Evolutionary conservation across 2,797 vertebrate species (phyloP).

Genomic region (Arnoldichthys spilopterus): DNA sequence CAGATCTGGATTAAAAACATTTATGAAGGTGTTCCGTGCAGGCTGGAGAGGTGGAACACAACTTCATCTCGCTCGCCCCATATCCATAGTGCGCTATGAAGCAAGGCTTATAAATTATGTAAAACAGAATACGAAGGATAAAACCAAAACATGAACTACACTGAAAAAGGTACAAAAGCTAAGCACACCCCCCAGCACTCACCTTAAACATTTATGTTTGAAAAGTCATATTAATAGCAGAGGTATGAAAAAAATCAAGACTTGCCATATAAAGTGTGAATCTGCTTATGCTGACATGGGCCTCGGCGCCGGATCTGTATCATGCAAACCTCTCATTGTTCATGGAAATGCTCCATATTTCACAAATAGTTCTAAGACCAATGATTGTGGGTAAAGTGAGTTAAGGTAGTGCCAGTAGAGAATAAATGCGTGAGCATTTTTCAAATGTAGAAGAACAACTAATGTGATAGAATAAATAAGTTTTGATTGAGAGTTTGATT

Average conservation of each 20-base stretch:
- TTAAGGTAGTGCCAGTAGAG: not conserved
- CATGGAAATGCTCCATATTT: not conserved
- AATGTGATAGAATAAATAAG: not conserved
- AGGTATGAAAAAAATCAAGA: not conserved
- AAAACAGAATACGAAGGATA: not conserved
- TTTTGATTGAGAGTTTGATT: not conserved
- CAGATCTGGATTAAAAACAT: constrained; percentile 39
- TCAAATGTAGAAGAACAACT: not conserved
- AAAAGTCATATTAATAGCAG: not conserved
- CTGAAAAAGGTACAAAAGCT: not conserved
- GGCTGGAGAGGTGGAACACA: constrained; percentile 24
- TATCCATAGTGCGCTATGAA: not conserved
- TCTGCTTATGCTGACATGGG: not conserved
- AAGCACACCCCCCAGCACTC: too few relatives aligned
- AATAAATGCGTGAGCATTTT: not conserved
- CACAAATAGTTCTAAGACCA: too few relatives aligned
- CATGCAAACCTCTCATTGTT: not conserved
- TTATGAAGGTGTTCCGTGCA: constrained; percentile 38
- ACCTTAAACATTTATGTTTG: not conserved
- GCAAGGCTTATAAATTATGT: constrained; percentile 7
- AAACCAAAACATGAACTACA: not conserved
- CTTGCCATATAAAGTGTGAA: not conserved
- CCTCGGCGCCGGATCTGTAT: not conserved
- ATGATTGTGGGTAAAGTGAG: not conserved
- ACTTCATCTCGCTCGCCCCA: not conserved